Evolutionary conservation across 2,797 vertebrate genomes (phyloP), one percentile per base, ranked within the genome.

Genomic region (Hypotaenidia okinawae): DNA sequence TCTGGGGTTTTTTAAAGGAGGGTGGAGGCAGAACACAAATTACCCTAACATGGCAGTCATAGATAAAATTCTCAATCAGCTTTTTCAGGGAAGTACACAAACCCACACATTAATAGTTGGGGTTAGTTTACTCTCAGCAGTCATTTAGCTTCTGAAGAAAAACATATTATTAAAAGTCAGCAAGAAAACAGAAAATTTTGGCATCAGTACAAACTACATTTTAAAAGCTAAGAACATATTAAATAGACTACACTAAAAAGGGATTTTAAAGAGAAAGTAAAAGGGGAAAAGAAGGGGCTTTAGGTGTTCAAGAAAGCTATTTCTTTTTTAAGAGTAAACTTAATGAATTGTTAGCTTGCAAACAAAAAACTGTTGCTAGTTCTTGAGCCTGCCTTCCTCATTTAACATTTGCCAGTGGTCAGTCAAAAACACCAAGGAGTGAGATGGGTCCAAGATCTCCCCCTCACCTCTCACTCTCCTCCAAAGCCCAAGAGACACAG

Each of bases 221-320:
- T 86, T 64, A 69, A 82, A 88, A 86, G 16, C 6, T 73, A 66
- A 74, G 27, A 69, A 32, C 1, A 0, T 24, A 69, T 63, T 86
- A 25, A 61, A 8, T 24, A 62, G 19, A 28, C 32, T 25, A 13
- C 3, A 61, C 7, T 5, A 63, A 47, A 39, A 30, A 41, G 28
- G 55, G 2, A 49, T 4, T 58, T 81, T 30, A 22, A 66, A 37
- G 10, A 45, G 17, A 63, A 28, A n/a, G 3, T 54, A 37, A 67
- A 27, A 4, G 0, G 7, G 18, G 11, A 51, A 83, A 86, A 51
- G 2, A 54, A 15, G 8, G 3, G 2, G 1, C 0, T 51, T 74
- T 28, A 49, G 5, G 7, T 17, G 3, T 28, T 75, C 7, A 66
- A 74, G 30, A 80, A 64, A 5, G 2, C 35, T 28, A 67, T 18